Percentiles rank a stretch among this genome's conserved stretches.
Evolutionary conservation across 2,797 vertebrate genomes (phyloP).

Genomic region (Acanthis flammea): DNA sequence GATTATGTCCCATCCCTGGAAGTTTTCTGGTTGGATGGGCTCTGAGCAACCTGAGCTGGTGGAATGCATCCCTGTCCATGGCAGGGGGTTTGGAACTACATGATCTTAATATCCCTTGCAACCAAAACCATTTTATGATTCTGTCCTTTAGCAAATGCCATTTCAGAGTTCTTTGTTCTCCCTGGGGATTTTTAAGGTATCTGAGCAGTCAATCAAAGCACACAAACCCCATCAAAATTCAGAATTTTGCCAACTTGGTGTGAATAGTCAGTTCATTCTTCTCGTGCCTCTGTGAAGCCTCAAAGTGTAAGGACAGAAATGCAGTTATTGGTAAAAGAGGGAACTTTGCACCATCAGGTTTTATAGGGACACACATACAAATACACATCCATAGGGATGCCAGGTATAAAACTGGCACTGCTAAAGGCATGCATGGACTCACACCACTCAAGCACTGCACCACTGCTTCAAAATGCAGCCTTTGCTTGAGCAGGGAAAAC

Average conservation of each 20-base stretch:
- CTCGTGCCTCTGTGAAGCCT: not conserved
- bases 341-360: not conserved
- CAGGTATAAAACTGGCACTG: not conserved
- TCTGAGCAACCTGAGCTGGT: not conserved
- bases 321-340: not conserved
- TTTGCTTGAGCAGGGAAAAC: not conserved
- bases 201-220: not conserved
- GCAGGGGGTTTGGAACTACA: not conserved
- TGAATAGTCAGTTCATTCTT: not conserved
- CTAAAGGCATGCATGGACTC: not conserved
- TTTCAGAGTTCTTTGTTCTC: not conserved
- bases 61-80: not conserved
- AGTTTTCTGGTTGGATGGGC: not conserved
- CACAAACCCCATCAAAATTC: not conserved
- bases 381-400: not conserved
- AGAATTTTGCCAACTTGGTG: not conserved
- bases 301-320: not conserved
- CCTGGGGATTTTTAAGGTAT: not conserved
- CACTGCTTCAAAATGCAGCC: not conserved
- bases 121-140: not conserved
- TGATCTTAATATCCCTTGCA: not conserved
- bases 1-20: not conserved
- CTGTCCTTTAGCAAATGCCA: not conserved
- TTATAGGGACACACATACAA: not conserved
- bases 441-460: not conserved